These are phyloP conservation scores for Heterodera schachtii DNA, from an alignment of 1,140 invertebrate genomes.

Conservation along the genomic window DNA sequence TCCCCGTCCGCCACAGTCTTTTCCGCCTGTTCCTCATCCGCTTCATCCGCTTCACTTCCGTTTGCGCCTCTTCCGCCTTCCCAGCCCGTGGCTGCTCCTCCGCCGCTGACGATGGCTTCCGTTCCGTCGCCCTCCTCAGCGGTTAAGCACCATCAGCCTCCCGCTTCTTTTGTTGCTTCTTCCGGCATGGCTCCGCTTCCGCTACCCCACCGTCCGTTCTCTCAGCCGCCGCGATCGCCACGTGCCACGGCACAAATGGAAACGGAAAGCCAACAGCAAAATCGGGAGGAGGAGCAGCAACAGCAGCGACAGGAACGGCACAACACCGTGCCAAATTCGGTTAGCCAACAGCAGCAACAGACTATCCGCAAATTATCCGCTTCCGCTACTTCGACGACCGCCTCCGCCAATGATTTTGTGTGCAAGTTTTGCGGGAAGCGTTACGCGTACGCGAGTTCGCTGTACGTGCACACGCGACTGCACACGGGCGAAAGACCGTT, in stretches of 20 bases:
- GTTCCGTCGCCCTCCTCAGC: neutral
- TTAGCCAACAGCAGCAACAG: neutral
- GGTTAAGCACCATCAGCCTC: neutral
- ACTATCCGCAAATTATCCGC: neutral
- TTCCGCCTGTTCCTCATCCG: neutral
- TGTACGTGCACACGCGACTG: slow-evolving; percentile 60
- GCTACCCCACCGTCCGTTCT: neutral
- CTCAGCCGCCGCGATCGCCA: neutral
- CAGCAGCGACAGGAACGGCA: neutral
- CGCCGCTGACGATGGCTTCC: too few species aligned
- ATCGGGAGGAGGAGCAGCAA: too few species aligned
- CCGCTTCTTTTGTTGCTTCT: neutral
- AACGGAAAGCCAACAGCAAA: too few species aligned
- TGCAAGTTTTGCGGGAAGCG: slow-evolving; percentile 62
- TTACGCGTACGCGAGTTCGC: slow-evolving; percentile 61
- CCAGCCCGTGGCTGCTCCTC: too few species aligned
- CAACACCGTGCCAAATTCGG: neutral
- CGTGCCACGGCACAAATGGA: neutral
- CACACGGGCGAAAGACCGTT: slow-evolving; percentile 63
- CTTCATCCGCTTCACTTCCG: neutral
- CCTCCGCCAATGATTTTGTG: slow-evolving; percentile 46
- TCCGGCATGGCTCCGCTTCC: neutral
- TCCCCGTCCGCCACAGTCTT: neutral
- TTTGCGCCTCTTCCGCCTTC: neutral
- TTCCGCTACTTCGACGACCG: neutral